A percentile compares a stretch with the other conserved stretches of the same genome.
Conservation (phyloP, 1,140 invertebrate species). For the Penaeus chinensis region DNA sequence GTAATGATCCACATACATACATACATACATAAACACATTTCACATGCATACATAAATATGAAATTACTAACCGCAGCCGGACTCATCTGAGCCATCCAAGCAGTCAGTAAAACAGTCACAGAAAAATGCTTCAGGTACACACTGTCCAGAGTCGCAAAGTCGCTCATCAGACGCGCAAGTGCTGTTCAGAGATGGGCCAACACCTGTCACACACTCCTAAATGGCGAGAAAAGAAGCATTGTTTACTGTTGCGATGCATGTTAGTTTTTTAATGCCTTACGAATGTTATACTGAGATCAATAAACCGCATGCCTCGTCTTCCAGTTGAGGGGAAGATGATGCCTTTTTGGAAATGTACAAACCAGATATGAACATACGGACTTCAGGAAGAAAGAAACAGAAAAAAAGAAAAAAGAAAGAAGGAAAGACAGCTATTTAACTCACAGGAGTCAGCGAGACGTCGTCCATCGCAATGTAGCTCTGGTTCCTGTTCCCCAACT, state of each 20-base stretch:
- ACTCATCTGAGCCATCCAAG: slow-evolving; percentile 50
- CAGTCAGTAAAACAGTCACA: slow-evolving; percentile 55
- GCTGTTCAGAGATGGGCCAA: slow-evolving; percentile 18
- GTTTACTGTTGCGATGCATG: no score
- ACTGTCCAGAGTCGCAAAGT: slow-evolving; percentile 36
- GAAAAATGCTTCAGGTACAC: slow-evolving; percentile 35
- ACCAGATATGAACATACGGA: no score
- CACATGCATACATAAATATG: no score
- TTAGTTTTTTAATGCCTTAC: no score
- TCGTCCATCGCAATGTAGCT: slow-evolving; percentile 43
- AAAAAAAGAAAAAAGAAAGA: no score
- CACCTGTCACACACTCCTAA: slow-evolving; percentile 37
- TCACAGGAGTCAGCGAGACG: slow-evolving; percentile 36
- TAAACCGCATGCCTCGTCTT: no score
- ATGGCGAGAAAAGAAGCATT: not conserved
- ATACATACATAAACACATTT: no score
- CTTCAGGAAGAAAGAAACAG: no score
- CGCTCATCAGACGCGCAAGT: slow-evolving; percentile 9
- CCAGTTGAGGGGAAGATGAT: no score
- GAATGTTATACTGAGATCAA: no score
- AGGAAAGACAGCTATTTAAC: not conserved
- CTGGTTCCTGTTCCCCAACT: not conserved
- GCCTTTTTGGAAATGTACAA: no score
- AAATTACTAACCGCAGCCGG: slow-evolving; percentile 31
- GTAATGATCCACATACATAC: no score